Base-by-base conservation (phyloP, 1,140 invertebrate genomes). In the Aphelenchoides besseyi region DNA sequence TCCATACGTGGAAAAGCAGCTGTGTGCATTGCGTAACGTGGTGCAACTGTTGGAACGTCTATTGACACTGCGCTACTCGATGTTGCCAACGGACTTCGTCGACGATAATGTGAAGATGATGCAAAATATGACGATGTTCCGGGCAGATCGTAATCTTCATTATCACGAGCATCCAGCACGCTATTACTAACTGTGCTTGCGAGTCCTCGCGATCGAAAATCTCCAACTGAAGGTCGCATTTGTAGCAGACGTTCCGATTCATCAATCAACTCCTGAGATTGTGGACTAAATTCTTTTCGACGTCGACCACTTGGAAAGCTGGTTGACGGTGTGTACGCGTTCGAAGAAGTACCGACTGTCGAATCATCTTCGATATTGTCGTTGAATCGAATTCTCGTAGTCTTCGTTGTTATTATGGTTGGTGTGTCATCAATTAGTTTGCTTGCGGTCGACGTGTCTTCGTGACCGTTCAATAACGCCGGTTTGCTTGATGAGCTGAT, bases 1-100 rank as follows among this genome's bases (percentile, higher is more conserved):
- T 82, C 80, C 28, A 84, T 76, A 36, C 82, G 64, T 12, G 77
- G 67, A 72, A 83, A 84, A 12, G 48, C 67, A 37, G 81, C 81
- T 2, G 73, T 73, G 54, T 76, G 69, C 12, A 70, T 18, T 3
- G 71, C 29, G 41, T 77, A 78, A 28, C 81, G 75, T 29, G 30
- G 63, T 33, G 63, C 23, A 16, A 23, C 36, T 53, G 32, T n/a
- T 23, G 12, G 63, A 66, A 23, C 30, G 63, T 29, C 30, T 2
- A 61, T 16, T 1, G 33, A 28, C 16, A 26, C n/a, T 36, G 55
- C 18, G 26, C 5, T 8, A 28, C 26, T 33, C 5, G 26, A 32
- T 53, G 63, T 16, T 67, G 28, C 69, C 61, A 67, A 52, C 32
- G 71, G 71, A 36, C 18, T 73, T 30, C 29, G 41, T 32, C 30